phyloP scores from a whole-genome alignment of 2,113 vertebrate species.

The Apus apus region DNA sequence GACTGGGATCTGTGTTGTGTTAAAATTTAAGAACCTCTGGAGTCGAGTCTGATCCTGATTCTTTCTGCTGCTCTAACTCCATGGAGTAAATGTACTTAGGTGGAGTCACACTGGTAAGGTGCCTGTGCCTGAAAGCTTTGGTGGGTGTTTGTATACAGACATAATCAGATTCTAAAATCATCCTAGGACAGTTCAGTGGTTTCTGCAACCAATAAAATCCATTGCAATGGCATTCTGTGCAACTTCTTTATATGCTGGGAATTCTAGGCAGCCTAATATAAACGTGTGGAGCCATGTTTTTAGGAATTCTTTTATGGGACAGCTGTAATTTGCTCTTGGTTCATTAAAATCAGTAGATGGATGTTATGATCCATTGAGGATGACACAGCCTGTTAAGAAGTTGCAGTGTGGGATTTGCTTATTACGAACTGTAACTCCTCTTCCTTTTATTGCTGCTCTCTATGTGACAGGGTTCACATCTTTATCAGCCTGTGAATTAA shows the following conservation, averaged over 20 bases:
- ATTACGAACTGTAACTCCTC: background rate
- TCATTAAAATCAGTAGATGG: background rate
- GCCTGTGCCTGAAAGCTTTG: rapidly evolving
- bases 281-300: rapidly evolving
- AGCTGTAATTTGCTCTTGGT: background rate
- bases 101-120: background rate
- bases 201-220: background rate
- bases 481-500: background rate
- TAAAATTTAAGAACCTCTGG: background rate
- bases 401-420: background rate
- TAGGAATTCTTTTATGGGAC: background rate
- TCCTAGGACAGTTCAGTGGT: background rate
- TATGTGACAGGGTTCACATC: background rate
- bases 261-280: background rate
- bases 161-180: background rate
- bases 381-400: background rate
- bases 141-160: background rate
- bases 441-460: background rate
- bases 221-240: background rate
- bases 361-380: background rate
- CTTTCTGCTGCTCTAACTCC: rapidly evolving
- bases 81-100: background rate
- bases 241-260: background rate
- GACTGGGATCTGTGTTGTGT: background rate
- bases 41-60: background rate